Percentiles rank a stretch among this genome's conserved stretches.
phyloP scores from a whole-genome alignment of 2,888 invertebrate genomes.

The Tipula vernalis region DNA sequence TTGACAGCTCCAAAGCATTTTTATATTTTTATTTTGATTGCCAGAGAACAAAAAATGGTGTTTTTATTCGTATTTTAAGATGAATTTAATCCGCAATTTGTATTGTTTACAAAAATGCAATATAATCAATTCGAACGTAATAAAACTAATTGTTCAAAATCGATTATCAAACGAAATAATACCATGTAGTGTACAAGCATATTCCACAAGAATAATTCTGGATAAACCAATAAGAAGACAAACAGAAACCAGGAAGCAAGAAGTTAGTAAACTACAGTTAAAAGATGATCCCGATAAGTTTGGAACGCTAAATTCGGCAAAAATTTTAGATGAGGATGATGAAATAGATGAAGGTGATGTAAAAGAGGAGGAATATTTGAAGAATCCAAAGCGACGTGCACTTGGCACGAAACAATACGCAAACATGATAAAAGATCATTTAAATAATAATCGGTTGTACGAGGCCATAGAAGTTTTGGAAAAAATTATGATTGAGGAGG shows the following conservation, averaged over 20 bases:
- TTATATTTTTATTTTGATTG: not conserved
- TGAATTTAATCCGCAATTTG: not conserved
- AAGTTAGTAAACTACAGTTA: not conserved
- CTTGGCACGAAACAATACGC: constrained; percentile 53
- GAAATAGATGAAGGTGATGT: constrained; percentile 43
- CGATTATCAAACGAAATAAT: not conserved
- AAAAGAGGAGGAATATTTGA: constrained; percentile 44
- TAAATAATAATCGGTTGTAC: constrained; percentile 50
- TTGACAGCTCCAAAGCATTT: not conserved
- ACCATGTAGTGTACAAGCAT: not conserved
- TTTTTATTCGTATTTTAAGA: not conserved
- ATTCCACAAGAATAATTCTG: not conserved
- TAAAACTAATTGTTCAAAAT: not conserved
- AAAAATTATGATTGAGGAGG: constrained; percentile 59
- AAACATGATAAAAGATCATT: constrained; percentile 52
- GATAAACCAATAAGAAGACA: not conserved
- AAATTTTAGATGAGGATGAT: constrained; percentile 20
- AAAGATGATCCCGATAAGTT: constrained; percentile 17
- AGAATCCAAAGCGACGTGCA: constrained; percentile 38
- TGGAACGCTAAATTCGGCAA: constrained; percentile 10
- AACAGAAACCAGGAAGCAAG: not conserved
- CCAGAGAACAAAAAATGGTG: not conserved
- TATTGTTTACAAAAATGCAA: not conserved
- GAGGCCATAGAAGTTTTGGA: constrained; percentile 72
- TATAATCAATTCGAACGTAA: not conserved